Evolutionary conservation across 2,888 invertebrate genomes (phyloP).

Genomic region (Drosophila anceps): DNA sequence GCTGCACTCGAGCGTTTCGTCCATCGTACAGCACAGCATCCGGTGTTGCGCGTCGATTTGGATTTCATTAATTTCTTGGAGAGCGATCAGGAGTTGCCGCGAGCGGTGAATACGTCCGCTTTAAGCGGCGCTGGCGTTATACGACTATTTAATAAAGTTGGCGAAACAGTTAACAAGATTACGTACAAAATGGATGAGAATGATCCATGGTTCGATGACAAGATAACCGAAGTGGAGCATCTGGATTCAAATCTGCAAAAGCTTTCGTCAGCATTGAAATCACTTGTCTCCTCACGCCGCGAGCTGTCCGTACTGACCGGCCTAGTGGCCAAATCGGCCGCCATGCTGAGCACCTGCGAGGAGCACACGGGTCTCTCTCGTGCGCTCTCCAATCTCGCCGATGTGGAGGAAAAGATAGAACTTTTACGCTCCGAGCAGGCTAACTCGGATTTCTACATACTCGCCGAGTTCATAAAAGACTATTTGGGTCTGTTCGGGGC

Average conservation of each 20-base stretch:
- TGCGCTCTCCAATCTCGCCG: conserved; percentile 95
- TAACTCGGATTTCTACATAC: conserved; percentile 96
- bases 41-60: conserved; percentile 94
- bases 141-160: conserved; percentile 97
- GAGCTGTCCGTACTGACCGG: conserved; percentile 93
- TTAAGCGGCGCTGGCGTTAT: conserved; percentile 97
- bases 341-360: conserved; percentile 96
- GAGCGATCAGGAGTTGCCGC: conserved; percentile 95
- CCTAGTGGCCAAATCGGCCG: conserved; percentile 93
- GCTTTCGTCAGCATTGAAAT: conserved; percentile 94
- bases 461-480: conserved; percentile 98
- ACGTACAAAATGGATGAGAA: conserved; percentile 99
- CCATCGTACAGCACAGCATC: conserved; percentile 94
- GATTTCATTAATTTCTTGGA: conserved; percentile 99
- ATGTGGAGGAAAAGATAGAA: conserved; percentile 93
- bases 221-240: conserved; percentile 95
- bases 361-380: conserved; percentile 96
- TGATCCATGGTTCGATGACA: conserved; percentile 99
- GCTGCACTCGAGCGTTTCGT: conserved; percentile 96
- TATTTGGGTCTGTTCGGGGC: conserved; percentile 96
- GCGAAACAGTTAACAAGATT: conserved; percentile 99
- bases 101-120: conserved; percentile 97
- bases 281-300: conserved; percentile 93
- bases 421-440: conserved; percentile 95
- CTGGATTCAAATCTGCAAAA: conserved; percentile 95